A percentile compares a stretch with the other conserved stretches of the same genome.
These are phyloP conservation scores for Eupithecia subfuscata DNA, from an alignment of 2,888 invertebrate genomes.

Conservation along the genomic window DNA sequence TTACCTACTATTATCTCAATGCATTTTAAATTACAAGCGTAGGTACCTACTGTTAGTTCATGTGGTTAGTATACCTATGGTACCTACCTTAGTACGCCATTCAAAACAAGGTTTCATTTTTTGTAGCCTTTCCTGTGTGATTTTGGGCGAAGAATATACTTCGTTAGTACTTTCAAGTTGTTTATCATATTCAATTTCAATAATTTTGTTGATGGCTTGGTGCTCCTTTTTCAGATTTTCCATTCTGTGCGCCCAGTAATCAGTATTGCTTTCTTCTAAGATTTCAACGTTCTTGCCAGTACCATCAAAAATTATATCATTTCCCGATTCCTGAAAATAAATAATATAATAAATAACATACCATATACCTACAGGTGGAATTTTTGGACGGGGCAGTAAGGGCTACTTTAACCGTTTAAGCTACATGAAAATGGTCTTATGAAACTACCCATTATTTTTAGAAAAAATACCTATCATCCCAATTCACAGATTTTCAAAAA, in stretches of 20 bases:
- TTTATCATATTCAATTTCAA: conserved; percentile 73
- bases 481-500: too few species aligned
- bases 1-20: too few species aligned
- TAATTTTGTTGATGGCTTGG: conserved; percentile 71
- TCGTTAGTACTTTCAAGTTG: conserved; percentile 64
- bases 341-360: conserved; percentile 2
- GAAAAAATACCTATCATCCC: too few species aligned
- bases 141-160: conserved; percentile 56
- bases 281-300: conserved; percentile 48
- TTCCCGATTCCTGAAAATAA: conserved; percentile 53
- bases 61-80: background rate
- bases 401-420: too few species aligned
- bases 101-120: conserved; percentile 73
- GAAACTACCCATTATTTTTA: too few species aligned
- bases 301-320: conserved; percentile 54
- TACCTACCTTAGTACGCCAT: conserved; percentile 67
- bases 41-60: too few species aligned
- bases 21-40: too few species aligned
- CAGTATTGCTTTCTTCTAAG: conserved; percentile 57
- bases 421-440: too few species aligned
- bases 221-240: conserved; percentile 74
- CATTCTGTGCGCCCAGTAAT: conserved; percentile 74
- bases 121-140: conserved; percentile 62
- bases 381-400: too few species aligned
- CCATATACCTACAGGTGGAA: background rate